Base-by-base conservation (phyloP, 2,888 invertebrate species). In the Agrilus biguttatus region DNA sequence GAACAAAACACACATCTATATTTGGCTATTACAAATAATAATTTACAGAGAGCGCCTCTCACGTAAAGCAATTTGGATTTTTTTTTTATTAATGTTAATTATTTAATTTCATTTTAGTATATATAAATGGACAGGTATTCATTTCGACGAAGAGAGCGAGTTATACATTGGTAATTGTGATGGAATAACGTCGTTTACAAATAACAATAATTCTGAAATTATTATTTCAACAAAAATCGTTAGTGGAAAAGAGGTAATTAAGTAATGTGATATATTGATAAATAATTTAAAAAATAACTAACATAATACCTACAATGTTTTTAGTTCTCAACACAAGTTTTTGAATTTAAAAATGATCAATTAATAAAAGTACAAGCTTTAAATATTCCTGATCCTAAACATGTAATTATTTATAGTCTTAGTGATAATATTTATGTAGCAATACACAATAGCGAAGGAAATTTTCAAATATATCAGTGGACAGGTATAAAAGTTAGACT, bases 71-170 rank as follows among this genome's bases (percentile, higher is more conserved):
- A 14, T 23, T 41, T 12, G 41, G 5, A 44, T 28, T 39, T 35
- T 7, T 12, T 14, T 10, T 41, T 23, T 12, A 19, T 17, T 3
- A 17, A 3, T 5, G 8, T 41, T 37, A 14, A 14, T 37, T 33
- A 23, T 38, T 41, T 35, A 23, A 41, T 17, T 17, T 23, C 36
- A 53, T 59, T 21, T 51, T 48, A 61, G 61, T 14, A 44, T 61
- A 44, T 61, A 59, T 46, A 56, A 58, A 48, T 61, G 59, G 56
- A 39, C 53, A 8, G 54, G 51, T 36, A 49, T 55, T 28, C 49
- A 61, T 53, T 61, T 61, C 48, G 60, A 62, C 53, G 52, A 55
- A 51, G 52, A 53, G 38, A 50, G 52, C 36, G 43, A 45, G 17
- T 39, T 54, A 34, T 41, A 47, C 14, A 50, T 52, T 8, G 50